A percentile compares a stretch with the other conserved stretches of the same genome.
These are phyloP conservation scores for Gortyna flavago DNA, from an alignment of 2,888 invertebrate species.

Conservation along the genomic window DNA sequence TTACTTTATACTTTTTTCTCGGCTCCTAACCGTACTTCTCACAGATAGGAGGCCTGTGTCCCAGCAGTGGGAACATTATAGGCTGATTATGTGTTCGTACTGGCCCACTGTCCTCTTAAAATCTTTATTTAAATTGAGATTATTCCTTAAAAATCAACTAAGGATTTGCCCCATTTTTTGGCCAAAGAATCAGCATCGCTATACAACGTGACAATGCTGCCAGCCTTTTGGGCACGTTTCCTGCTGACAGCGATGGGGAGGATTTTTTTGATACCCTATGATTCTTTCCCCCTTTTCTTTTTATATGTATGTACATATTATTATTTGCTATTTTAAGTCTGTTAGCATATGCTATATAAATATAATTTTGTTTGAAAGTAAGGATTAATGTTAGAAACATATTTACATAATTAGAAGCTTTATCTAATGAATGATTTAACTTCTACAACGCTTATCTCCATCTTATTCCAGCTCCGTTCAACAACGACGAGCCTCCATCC, in stretches of 20 bases:
- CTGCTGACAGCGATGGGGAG: neutral
- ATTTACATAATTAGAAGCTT: neutral
- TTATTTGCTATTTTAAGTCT: too few relatives aligned
- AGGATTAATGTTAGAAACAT: neutral
- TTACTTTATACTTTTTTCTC: too few relatives aligned
- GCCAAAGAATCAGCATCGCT: neutral
- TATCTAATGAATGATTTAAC: neutral
- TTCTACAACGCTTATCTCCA: neutral
- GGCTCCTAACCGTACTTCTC: too few relatives aligned
- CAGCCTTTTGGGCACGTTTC: too few relatives aligned
- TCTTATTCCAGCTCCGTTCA: slow-evolving; percentile 80
- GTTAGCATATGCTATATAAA: too few relatives aligned
- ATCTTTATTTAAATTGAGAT: neutral
- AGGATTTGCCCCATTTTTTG: too few relatives aligned
- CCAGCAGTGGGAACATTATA: too few relatives aligned
- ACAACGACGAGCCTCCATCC: slow-evolving; percentile 85
- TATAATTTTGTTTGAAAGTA: too few relatives aligned
- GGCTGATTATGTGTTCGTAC: neutral
- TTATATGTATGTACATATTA: neutral
- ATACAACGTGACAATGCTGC: neutral
- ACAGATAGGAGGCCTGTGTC: too few relatives aligned
- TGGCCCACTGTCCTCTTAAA: neutral
- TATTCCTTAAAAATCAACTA: neutral
- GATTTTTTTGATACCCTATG: neutral
- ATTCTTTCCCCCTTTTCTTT: neutral